Conservation (phyloP, 2,888 invertebrate species). For the Siphlonurus alternatus region DNA sequence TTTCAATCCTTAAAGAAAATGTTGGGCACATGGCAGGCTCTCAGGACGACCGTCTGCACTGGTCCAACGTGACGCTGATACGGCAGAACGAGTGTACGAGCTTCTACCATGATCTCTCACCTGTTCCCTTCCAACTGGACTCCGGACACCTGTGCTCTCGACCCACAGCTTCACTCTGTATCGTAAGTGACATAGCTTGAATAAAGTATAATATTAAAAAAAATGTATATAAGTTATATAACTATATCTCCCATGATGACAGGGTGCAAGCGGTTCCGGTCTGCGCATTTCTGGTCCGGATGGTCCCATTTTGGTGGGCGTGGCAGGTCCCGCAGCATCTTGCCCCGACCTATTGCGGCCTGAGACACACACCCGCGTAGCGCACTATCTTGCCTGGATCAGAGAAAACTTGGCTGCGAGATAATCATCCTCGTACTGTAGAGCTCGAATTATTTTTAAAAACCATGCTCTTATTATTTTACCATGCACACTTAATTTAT, state of each 20-base stretch:
- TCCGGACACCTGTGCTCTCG: neutral
- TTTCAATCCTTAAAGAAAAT: no score
- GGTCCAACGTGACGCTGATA: neutral
- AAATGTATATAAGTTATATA: no score
- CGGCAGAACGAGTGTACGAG: neutral
- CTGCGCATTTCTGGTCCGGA: neutral
- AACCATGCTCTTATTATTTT: no score
- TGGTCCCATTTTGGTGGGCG: neutral
- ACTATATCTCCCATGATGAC: neutral
- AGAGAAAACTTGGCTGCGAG: neutral
- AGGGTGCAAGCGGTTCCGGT: neutral
- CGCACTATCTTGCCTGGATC: neutral
- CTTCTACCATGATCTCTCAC: neutral
- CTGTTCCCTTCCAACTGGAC: neutral
- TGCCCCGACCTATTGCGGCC: neutral
- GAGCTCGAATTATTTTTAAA: no score
- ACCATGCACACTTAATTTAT: no score
- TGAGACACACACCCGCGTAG: neutral
- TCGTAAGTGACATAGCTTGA: neutral
- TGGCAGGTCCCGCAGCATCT: neutral
- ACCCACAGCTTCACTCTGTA: neutral
- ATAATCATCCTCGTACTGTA: no score
- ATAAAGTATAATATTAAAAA: no score
- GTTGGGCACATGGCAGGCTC: no score
- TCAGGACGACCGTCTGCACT: no score